These are phyloP conservation scores for Sylvia borin DNA, from an alignment of 2,797 vertebrate genomes.

Conservation along the genomic window DNA sequence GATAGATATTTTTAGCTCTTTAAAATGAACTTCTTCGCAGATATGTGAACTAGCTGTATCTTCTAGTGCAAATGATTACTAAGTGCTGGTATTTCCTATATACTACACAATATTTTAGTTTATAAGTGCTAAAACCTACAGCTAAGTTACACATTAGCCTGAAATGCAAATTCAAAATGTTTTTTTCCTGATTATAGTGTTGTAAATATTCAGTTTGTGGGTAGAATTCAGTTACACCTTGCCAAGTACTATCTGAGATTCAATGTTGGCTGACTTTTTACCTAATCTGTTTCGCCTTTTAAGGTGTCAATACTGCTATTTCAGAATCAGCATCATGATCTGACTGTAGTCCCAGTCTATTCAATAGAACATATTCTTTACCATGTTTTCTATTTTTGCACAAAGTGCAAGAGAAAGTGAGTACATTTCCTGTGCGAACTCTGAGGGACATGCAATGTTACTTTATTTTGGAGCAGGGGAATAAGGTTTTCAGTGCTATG, in stretches of 20 bases:
- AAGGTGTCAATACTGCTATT: background rate
- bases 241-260: background rate
- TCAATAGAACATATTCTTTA: background rate
- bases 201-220: background rate
- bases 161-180: background rate
- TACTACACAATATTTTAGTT: background rate
- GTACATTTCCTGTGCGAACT: background rate
- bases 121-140: background rate
- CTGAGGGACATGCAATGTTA: background rate
- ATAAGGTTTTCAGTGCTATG: background rate
- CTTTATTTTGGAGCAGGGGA: background rate
- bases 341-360: background rate
- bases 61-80: background rate
- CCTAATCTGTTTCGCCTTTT: background rate
- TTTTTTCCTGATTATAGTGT: background rate
- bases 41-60: background rate
- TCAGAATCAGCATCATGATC: background rate
- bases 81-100: background rate
- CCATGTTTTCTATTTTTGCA: background rate
- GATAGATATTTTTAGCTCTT: background rate
- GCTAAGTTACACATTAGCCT: background rate
- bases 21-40: background rate
- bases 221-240: background rate
- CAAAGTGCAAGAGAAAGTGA: background rate
- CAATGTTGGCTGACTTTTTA: background rate